These are phyloP conservation scores for Nasonia longicornis DNA, from an alignment of 1,140 invertebrate genomes.

Conservation along the genomic window DNA sequence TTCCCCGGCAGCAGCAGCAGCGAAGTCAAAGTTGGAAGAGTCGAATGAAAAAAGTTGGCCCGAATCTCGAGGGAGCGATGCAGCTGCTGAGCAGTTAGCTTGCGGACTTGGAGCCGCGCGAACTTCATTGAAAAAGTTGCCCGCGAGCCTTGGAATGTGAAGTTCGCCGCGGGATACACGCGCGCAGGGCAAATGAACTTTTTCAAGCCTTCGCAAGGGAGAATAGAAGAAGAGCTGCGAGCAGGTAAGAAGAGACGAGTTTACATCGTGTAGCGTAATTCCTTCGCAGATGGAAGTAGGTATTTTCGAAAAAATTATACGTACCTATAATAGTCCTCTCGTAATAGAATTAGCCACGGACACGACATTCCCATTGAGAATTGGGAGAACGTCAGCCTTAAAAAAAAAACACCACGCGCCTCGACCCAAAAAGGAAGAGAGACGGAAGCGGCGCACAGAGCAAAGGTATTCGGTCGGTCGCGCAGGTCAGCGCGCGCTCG, in stretches of 20 bases:
- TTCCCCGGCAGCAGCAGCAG: neutral
- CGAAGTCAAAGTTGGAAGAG: constrained; percentile 54
- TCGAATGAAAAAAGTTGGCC: constrained; percentile 67
- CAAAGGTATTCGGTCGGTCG: neutral
- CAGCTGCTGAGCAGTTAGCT: neutral
- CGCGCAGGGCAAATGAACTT: constrained; percentile 30
- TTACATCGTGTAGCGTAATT: constrained; percentile 32
- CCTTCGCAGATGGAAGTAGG: neutral
- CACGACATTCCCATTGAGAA: neutral
- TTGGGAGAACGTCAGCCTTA: neutral
- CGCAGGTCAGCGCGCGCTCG: constrained; percentile 1
- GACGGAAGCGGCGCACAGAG: neutral
- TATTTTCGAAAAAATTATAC: neutral
- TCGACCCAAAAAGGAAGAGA: neutral
- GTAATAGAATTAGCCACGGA: neutral
- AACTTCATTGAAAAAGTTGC: constrained; percentile 67
- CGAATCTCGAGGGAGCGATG: constrained; percentile 60
- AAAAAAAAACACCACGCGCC: neutral
- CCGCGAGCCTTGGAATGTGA: constrained; percentile 61
- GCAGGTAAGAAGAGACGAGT: neutral
- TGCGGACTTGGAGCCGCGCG: neutral
- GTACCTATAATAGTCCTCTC: too few species aligned
- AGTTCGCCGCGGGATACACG: neutral
- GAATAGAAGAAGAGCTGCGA: neutral
- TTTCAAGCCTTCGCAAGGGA: neutral